phyloP scores from a whole-genome alignment of 2,888 invertebrate species.

The Flabesymbios commensalis region DNA sequence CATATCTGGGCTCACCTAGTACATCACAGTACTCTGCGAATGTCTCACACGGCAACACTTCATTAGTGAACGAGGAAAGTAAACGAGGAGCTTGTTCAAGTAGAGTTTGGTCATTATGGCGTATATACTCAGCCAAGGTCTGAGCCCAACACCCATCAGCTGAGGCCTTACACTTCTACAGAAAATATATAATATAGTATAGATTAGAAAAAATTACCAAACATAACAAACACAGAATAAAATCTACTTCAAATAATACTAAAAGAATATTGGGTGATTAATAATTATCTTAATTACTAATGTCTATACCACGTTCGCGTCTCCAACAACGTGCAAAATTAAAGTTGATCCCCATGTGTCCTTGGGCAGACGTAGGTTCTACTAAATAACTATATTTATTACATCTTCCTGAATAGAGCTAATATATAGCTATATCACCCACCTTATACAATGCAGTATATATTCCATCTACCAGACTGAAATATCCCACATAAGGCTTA shows the following conservation, averaged over 20 bases:
- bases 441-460: constrained; percentile 87
- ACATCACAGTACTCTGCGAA: constrained; percentile 94
- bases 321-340: no score
- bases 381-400: no score
- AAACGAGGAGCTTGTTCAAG: constrained; percentile 85
- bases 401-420: no score
- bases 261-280: no score
- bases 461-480: constrained; percentile 81
- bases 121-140: constrained; percentile 87
- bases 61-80: constrained; percentile 81
- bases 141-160: constrained; percentile 72
- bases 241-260: no score
- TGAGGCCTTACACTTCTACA: not conserved
- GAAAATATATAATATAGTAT: not conserved
- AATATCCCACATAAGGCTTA: constrained; percentile 83
- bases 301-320: no score
- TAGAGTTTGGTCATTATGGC: constrained; percentile 89
- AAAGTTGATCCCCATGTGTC: no score
- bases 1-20: constrained; percentile 70
- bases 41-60: constrained; percentile 85
- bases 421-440: no score
- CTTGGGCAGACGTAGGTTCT: no score
- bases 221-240: no score
- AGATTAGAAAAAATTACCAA: not conserved
- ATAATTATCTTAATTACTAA: no score